Evolutionary conservation across 2,797 vertebrate genomes (phyloP), one percentile per base, ranked within the genome.

Genomic region (Brotula barbata): DNA sequence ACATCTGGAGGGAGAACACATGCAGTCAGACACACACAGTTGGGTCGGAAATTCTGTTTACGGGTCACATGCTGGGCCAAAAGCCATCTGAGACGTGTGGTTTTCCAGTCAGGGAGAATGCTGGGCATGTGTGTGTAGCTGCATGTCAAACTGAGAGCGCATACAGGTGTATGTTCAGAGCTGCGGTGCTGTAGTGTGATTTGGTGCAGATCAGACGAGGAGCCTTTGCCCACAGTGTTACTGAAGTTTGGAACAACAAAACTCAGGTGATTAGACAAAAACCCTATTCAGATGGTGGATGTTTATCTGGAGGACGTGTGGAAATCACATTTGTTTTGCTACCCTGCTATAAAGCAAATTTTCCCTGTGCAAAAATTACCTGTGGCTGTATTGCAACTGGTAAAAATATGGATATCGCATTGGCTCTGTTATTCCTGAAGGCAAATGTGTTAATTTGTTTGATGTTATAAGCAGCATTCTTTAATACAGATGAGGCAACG

Each of bases 1-100:
- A 99, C 97, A 93, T 99, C 97, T 99, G 91, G 74, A 78, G 40
- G 71, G 28, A 75, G 68, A 43, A 76, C 57, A 47, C 76, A 80
- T 23, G 67, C 77, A 72, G 76, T 44, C 68, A 83, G 58, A 75
- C 36, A 78, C 66, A 78, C 61, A 68, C 49, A 46, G 57, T 52
- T 68, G 40, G 55, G 67, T 78, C 34, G 68, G 65, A 54, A 48
- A 40, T 67, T 44, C 46, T 85, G 79, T 78, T 75, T 82, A 75
- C 22, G 51, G 70, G 64, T 79, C 58, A 41, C 17, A 33, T 12
- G 60, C 65, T n/a, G 57, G 66, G 53, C 57, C 59, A 68, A 57
- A 81, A 68, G 73, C 25, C 41, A 3, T 2, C 41, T 49, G 78
- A 65, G 62, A 66, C 86, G 66, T 63, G 85, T 55, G 62, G 82